phyloP scores from a whole-genome alignment of 2,113 vertebrate species.

The Monopterus albus region DNA sequence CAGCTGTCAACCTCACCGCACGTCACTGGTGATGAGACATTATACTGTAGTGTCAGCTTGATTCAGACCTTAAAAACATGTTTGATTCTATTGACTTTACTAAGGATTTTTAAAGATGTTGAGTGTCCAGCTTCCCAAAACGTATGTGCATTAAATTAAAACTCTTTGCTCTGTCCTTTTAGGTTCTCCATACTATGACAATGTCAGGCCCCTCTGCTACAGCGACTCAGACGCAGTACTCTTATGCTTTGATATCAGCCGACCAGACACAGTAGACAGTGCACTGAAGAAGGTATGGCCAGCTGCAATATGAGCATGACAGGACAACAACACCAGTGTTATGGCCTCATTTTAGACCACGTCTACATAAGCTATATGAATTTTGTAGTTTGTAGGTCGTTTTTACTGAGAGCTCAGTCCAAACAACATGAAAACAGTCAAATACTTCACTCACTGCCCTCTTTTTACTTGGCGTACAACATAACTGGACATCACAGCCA shows the following conservation, averaged over 20 bases:
- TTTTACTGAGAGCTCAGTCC: background rate
- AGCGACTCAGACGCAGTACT: conserved; percentile 94
- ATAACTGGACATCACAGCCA: background rate
- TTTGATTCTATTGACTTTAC: background rate
- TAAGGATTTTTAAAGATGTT: background rate
- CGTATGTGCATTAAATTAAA: background rate
- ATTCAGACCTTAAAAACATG: conserved; percentile 10
- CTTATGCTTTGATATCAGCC: conserved; percentile 94
- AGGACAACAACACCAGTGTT: background rate
- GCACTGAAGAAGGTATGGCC: conserved; percentile 90
- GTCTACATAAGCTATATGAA: no score
- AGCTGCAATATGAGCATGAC: background rate
- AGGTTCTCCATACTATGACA: conserved; percentile 97
- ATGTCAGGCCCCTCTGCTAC: conserved; percentile 96
- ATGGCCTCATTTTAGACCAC: background rate
- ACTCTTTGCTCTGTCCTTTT: conserved; percentile 10
- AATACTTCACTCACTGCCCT: background rate
- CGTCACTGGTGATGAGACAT: conserved; percentile 21
- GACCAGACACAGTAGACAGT: conserved; percentile 90
- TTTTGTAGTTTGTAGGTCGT: no score
- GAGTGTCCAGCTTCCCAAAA: background rate
- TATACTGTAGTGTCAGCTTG: conserved; percentile 44
- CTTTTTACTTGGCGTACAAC: no score
- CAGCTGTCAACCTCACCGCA: no score
- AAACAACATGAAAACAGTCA: background rate